Percentiles rank a stretch among this genome's conserved stretches.
phyloP scores from a whole-genome alignment of 2,797 vertebrate genomes.

The Gallirallus australis region DNA sequence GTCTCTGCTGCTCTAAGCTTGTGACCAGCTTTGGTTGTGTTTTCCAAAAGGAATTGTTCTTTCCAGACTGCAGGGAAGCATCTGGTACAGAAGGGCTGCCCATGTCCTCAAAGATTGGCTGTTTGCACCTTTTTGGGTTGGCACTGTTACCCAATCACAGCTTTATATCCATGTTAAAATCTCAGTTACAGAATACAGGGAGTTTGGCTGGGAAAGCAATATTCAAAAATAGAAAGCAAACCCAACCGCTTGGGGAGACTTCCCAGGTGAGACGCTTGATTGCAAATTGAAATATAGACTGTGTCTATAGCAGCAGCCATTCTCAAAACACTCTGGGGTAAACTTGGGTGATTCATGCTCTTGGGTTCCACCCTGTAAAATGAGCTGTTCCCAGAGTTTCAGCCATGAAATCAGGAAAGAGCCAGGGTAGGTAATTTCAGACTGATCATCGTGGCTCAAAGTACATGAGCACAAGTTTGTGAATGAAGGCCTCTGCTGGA shows the following conservation, averaged over 20 bases:
- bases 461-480: background rate
- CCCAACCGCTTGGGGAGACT: background rate
- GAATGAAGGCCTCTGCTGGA: background rate
- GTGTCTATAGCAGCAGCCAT: background rate
- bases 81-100: background rate
- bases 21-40: background rate
- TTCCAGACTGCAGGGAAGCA: background rate
- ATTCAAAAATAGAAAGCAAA: background rate
- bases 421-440: background rate
- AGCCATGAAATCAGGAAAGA: background rate
- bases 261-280: background rate
- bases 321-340: background rate
- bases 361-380: background rate
- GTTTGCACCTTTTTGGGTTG: background rate
- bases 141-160: background rate
- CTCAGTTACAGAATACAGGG: background rate
- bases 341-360: background rate
- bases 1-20: background rate
- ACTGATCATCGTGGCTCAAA: background rate
- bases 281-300: background rate
- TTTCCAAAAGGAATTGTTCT: background rate
- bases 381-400: background rate
- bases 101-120: background rate
- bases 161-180: background rate
- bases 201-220: background rate